Evolutionary conservation across 2,888 invertebrate species (phyloP), one percentile per base, ranked within the genome.

Genomic region (Platycnemis pennipes): DNA sequence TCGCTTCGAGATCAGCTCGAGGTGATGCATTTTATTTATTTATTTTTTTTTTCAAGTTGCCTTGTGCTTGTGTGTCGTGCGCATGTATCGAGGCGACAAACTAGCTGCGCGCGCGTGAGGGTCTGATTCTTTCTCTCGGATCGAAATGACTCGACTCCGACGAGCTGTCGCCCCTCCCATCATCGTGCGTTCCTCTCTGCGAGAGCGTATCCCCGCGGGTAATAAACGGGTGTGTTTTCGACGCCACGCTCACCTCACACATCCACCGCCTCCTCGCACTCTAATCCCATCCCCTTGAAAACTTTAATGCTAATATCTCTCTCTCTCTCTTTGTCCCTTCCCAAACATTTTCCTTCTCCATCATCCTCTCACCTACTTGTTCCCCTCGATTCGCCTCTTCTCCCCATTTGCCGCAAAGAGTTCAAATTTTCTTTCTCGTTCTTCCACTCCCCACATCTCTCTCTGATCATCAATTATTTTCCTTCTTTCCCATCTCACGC

Each of bases 381-480:
- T 31, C 37, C 31, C 37, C 69, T 77, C 31, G 11, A 8, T 77
- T 13, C 0, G 77, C 13, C 13, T 77, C 31, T 77, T 77, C 37
- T 77, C 37, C 77, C 37, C 77, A 77, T 77, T 77, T 26, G 19
- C 37, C 77, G 26, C n/a, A 31, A 37, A 13, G 77, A 77, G 77
- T 37, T 63, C 37, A 63, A 26, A 26, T 63, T 63, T 63, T 26
- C 63, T 8, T 3, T 63, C 63, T 22, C 11, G 31, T 37, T 77
- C 37, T 37, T n/a, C 77, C 26, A 26, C n/a, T 63, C 63, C 19
- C 63, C 13, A 31, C 16, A 31, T 31, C 77, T 37, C 77, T 37
- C 77, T 77, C 77, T 77, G 77, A 77, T 77, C 77, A 77, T 77
- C 77, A 77, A 77, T 77, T 77, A 77, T 77, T 77, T 77, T 77